phyloP scores from a whole-genome alignment of 2,113 vertebrate species.

The Microcebus griseorufus region DNA sequence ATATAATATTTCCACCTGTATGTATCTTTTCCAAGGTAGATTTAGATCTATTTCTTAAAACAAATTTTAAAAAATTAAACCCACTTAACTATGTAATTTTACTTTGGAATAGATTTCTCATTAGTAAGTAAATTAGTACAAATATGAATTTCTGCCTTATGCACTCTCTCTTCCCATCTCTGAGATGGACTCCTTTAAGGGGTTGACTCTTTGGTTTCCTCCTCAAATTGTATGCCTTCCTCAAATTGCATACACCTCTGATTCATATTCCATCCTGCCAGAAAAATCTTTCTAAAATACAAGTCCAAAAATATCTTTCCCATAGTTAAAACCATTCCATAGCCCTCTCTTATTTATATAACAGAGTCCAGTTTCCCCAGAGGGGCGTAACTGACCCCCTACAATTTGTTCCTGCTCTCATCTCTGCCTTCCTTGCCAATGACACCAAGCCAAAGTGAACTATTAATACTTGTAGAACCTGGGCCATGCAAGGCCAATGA shows the following conservation, averaged over 20 bases:
- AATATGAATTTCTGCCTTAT: background rate
- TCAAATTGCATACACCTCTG: background rate
- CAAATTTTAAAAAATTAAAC: background rate
- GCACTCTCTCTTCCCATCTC: background rate
- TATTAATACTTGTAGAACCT: background rate
- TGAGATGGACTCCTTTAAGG: background rate
- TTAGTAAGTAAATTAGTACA: background rate
- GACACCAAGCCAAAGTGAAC: background rate
- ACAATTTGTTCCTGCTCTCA: background rate
- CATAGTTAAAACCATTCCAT: background rate
- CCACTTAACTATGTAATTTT: background rate
- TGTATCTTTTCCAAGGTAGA: constrained; percentile 17
- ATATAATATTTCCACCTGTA: background rate
- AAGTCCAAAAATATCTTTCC: background rate
- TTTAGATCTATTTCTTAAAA: background rate
- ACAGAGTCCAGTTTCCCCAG: background rate
- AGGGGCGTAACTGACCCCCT: rapidly evolving
- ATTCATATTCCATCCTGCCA: background rate
- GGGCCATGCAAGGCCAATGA: background rate
- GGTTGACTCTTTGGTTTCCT: background rate
- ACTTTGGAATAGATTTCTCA: background rate
- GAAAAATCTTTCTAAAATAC: background rate
- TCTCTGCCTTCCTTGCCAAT: background rate
- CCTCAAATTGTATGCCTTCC: background rate
- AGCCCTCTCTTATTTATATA: background rate